phyloP scores from a whole-genome alignment of 2,797 vertebrate species.

The Cygnus olor region DNA sequence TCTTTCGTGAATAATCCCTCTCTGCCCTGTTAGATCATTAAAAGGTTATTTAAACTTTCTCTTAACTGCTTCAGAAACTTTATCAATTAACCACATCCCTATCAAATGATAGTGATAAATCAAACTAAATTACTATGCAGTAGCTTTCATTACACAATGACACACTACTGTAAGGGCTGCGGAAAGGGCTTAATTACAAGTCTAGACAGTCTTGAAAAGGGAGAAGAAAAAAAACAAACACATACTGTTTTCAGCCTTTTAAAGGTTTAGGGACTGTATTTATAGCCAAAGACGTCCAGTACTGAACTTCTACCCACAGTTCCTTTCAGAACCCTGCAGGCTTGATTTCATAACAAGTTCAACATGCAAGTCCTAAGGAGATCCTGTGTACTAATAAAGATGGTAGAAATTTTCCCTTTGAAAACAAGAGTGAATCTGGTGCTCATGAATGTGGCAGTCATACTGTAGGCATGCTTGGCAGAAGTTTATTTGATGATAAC shows the following conservation, averaged over 20 bases:
- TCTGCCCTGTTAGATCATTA: conserved; percentile 28
- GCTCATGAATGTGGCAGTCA: neutral
- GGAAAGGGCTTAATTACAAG: conserved; percentile 67
- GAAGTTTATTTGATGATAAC: neutral
- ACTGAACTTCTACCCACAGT: neutral
- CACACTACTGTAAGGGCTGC: conserved; percentile 48
- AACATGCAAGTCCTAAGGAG: neutral
- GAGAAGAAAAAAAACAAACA: neutral
- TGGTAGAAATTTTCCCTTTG: neutral
- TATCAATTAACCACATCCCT: conserved; percentile 61
- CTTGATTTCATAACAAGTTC: neutral
- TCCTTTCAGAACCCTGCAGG: neutral
- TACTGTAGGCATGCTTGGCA: neutral
- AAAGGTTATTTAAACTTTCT: conserved; percentile 45
- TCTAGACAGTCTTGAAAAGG: conserved; percentile 65
- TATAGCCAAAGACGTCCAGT: neutral
- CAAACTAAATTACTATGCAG: conserved; percentile 60
- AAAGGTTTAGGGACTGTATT: neutral
- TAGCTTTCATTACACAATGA: conserved; percentile 63
- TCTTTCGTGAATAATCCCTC: neutral
- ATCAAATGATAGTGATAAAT: conserved; percentile 64
- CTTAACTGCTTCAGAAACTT: conserved; percentile 56
- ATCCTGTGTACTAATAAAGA: neutral
- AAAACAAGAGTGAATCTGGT: neutral
- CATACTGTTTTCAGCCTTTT: conserved; percentile 9